A percentile compares a stretch with the other conserved stretches of the same genome.
phyloP scores from a whole-genome alignment of 2,888 invertebrate genomes.

The Mythimna vitellina region DNA sequence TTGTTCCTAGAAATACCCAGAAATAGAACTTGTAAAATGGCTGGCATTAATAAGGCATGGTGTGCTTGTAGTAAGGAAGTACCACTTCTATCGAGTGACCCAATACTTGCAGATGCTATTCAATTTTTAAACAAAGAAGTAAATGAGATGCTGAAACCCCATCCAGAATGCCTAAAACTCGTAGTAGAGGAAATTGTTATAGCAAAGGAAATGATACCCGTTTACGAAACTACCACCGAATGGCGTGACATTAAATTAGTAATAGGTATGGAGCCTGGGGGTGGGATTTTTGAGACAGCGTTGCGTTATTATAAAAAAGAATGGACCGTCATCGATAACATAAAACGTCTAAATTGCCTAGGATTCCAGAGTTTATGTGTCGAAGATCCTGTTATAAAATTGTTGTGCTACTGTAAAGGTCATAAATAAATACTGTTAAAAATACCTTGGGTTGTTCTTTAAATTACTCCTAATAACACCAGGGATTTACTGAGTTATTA shows the following conservation, averaged over 20 bases:
- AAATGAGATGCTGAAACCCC: constrained; percentile 25
- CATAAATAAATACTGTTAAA: background rate
- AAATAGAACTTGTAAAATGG: constrained; percentile 93
- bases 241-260: constrained; percentile 42
- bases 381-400: constrained; percentile 15
- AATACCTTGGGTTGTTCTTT: background rate
- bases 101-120: constrained; percentile 18
- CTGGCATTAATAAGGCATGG: constrained; percentile 94
- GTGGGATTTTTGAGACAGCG: constrained; percentile 35
- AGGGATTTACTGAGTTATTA: background rate
- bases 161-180: constrained; percentile 40
- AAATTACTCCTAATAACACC: background rate
- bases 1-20: constrained; percentile 93
- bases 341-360: constrained; percentile 41
- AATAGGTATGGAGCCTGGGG: constrained; percentile 43
- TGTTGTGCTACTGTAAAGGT: constrained; percentile 44
- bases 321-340: constrained; percentile 20
- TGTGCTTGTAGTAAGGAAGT: constrained; percentile 94
- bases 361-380: constrained; percentile 26
- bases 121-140: constrained; percentile 27
- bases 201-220: constrained; percentile 38
- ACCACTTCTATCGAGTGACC: constrained; percentile 63
- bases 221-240: constrained; percentile 22
- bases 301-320: constrained; percentile 1
- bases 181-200: constrained; percentile 29